Base-by-base conservation (phyloP, 2,113 vertebrate species). In the Chascanopsetta lugubris region DNA sequence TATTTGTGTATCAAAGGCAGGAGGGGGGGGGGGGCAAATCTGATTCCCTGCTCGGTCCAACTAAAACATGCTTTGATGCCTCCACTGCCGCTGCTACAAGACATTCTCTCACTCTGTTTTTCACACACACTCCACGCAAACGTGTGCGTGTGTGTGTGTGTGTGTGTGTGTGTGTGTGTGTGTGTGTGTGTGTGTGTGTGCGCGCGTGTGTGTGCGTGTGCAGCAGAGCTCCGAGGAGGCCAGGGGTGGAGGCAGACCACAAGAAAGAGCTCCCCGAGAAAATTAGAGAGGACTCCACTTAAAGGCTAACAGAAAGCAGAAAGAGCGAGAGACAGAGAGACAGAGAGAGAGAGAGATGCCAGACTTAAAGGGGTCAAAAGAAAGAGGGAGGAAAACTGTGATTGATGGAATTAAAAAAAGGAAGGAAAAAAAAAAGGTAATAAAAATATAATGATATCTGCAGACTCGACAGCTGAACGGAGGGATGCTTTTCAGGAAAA, bases 221-320 rank as follows among this genome's bases (percentile, higher is more conserved):
- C 80, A 67, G 72, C 54, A 64, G 74, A 82, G 77, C 86, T 87
- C 76, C 47, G 67, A 79, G 88, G 87, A 87, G 87, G 89, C 83
- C 72, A 70, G 81, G 77, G 85, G 84, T 85, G 85, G 87, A 90
- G 83, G 87, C 84, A 85, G 80, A 84, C 90, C 92, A 93, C 92
- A 93, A 92, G 87, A 93, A 92, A 93, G 90, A 85, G 79, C 80
- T 80, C 70, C 79, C 73, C 63, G 63, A 80, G 90, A 90, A 92
- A 93, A 92, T 92, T 90, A 92, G 87, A 92, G 89, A 91, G 92
- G 75, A 87, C 90, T 90, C 72, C 79, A 89, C 75, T 90, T 90
- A 88, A 91, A 91, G 64, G 83, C 85, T 89, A 89, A 88, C 87
- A 90, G 86, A 85, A 87, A 85, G 82, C 86, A 88, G 71, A 72